Base-by-base conservation (phyloP, 2,797 vertebrate species). In the Pelochelys cantorii region DNA sequence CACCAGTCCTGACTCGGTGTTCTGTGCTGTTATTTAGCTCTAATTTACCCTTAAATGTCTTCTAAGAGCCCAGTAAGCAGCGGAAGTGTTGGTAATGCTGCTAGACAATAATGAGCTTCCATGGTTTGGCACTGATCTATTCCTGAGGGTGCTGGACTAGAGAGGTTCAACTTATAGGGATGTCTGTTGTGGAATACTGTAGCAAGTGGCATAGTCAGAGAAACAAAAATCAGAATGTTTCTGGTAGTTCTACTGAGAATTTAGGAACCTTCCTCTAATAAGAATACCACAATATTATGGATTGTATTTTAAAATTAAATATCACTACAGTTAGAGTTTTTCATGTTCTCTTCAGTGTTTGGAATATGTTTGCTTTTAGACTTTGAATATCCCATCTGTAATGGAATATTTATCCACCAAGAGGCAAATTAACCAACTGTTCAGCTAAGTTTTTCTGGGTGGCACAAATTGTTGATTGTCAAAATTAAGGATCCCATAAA, bases 141-240 rank as follows among this genome's bases (percentile, higher is more conserved):
- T 53, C 53, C 53, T 53, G 53, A 10, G 53, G 53, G 53, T 53
- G 53, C 37, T 37, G 37, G 37, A 37, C 37, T 37, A 37, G 37
- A 53, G 53, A 53, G 53, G 53, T 53, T 53, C 53, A 53, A 53
- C 53, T 37, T 37, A 37, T 77, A 59, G 57, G 42, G 74, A 31
- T 84, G 83, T 48, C 25, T 88, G 80, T 85, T 52, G 34, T 34
- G 93, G 85, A 74, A 74, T 86, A 71, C 87, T 93, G 71, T 90
- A 57, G 54, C 57, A 65, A 89, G 65, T 81, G 91, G 81, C 79
- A 74, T 2, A 31, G 88, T 91, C 85, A 85, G 77, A 84, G 71
- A 75, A 95, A 83, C 88, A 90, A 90, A 81, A 83, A 83, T 60
- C 55, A 84, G 90, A 6, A 8, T 53, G 81, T 13, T 86, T 92